These are phyloP conservation scores for Leistus spinibarbis DNA, from an alignment of 2,888 invertebrate genomes.

Conservation along the genomic window DNA sequence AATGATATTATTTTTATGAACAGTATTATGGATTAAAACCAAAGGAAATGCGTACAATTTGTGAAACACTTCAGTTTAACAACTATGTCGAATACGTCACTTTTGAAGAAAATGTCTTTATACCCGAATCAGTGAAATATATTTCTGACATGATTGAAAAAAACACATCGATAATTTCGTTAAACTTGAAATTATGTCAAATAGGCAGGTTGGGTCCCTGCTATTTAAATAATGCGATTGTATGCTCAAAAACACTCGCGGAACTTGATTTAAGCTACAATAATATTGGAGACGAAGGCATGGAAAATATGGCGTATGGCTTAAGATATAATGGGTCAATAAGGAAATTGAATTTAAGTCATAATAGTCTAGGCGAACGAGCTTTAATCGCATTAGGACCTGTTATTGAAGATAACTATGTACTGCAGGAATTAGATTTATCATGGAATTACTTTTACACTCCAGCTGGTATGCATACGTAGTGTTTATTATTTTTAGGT, in stretches of 20 bases:
- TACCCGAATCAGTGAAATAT: slow-evolving; percentile 52
- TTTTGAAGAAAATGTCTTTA: slow-evolving; percentile 57
- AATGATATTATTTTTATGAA: slow-evolving; percentile 39
- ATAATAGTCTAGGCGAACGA: slow-evolving; percentile 59
- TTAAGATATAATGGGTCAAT: slow-evolving; percentile 52
- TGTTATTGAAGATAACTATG: slow-evolving; percentile 55
- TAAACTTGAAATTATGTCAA: slow-evolving; percentile 57
- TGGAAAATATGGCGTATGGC: slow-evolving; percentile 51
- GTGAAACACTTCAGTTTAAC: slow-evolving; percentile 53
- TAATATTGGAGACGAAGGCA: slow-evolving; percentile 57
- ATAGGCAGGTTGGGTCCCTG: slow-evolving; percentile 56
- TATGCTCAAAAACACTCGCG: slow-evolving; percentile 48
- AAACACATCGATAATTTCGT: slow-evolving; percentile 51
- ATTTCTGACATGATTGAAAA: slow-evolving; percentile 53
- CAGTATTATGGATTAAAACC: slow-evolving; percentile 53
- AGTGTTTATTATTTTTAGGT: slow-evolving; percentile 21
- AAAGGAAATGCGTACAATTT: slow-evolving; percentile 53
- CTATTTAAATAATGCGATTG: slow-evolving; percentile 52
- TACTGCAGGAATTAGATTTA: slow-evolving; percentile 59
- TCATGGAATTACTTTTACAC: slow-evolving; percentile 62
- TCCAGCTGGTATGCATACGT: slow-evolving; percentile 50
- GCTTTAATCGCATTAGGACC: slow-evolving; percentile 53
- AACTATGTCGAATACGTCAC: slow-evolving; percentile 50
- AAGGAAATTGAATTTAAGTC: slow-evolving; percentile 57
- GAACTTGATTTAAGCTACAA: slow-evolving; percentile 58